phyloP scores from a whole-genome alignment of 1,140 invertebrate species.

The Xylocopa sonorina region DNA sequence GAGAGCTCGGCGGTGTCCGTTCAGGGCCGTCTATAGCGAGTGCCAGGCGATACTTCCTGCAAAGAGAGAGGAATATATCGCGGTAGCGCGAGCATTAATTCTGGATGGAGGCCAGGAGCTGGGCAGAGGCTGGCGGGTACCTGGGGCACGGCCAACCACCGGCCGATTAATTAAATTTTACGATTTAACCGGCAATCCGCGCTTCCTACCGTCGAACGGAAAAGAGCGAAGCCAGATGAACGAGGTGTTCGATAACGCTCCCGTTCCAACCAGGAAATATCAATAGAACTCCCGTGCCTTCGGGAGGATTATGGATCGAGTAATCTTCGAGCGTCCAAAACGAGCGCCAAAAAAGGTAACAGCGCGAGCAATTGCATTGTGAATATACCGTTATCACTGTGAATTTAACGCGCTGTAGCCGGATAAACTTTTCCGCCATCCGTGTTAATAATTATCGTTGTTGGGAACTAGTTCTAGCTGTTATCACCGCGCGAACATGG shows the following conservation, averaged over 20 bases:
- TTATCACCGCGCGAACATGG: too few relatives aligned
- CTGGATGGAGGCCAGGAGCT: conserved; percentile 47
- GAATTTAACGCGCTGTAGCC: not conserved
- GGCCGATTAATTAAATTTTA: conserved; percentile 66
- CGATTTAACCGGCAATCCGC: conserved; percentile 42
- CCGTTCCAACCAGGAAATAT: not conserved
- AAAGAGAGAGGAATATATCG: conserved; percentile 47
- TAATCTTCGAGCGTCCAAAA: not conserved
- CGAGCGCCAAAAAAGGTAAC: too few relatives aligned
- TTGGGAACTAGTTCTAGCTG: too few relatives aligned
- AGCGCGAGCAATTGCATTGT: not conserved
- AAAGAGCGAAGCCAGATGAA: conserved; percentile 32
- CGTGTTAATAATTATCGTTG: too few relatives aligned
- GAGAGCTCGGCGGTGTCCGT: not conserved
- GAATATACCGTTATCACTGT: not conserved
- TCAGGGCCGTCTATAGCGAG: conserved; percentile 31
- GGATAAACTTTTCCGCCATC: too few relatives aligned
- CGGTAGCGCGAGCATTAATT: conserved; percentile 51
- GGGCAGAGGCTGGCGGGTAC: conserved; percentile 28
- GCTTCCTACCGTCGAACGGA: conserved; percentile 9
- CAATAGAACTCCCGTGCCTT: not conserved
- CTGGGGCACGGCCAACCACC: conserved; percentile 35
- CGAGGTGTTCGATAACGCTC: conserved; percentile 1
- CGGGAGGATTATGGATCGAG: not conserved
- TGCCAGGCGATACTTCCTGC: conserved; percentile 31